Evolutionary conservation across 2,113 vertebrate genomes (phyloP).

Genomic region (Protobothrops flavoviridis): DNA sequence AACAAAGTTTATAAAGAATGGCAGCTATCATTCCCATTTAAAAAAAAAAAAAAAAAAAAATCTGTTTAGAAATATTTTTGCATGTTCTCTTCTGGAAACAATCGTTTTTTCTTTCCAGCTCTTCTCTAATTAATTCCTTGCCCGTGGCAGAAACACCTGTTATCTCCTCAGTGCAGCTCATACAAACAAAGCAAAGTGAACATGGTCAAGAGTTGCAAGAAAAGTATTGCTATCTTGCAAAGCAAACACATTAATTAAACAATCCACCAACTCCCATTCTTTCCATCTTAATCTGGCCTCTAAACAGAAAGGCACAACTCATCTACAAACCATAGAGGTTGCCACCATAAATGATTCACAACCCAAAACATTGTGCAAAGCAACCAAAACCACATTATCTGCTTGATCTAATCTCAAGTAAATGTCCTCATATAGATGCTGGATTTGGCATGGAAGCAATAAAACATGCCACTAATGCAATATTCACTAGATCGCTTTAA

Average conservation of each 20-base stretch:
- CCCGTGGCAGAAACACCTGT: background rate
- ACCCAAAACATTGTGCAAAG: background rate
- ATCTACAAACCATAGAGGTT: slow-evolving; percentile 1
- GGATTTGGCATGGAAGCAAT: slow-evolving; percentile 5
- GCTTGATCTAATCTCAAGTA: background rate
- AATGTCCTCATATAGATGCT: background rate
- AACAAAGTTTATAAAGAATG: background rate
- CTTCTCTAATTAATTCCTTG: background rate
- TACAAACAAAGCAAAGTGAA: background rate
- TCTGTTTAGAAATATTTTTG: background rate
- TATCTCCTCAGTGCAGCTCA: background rate
- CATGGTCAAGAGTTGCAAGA: background rate
- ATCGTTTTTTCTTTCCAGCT: background rate
- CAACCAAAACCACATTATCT: background rate
- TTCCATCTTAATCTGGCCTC: slow-evolving; percentile 18
- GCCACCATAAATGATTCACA: slow-evolving; percentile 3
- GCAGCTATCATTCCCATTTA: background rate
- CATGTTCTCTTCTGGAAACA: background rate
- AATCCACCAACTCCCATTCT: slow-evolving; percentile 16
- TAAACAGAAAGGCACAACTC: slow-evolving; percentile 9
- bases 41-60: no score
- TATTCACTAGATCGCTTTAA: background rate
- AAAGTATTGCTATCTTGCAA: background rate
- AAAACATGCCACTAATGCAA: slow-evolving; percentile 1
- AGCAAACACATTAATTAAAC: background rate